phyloP scores from a whole-genome alignment of 64 coral and sea anemone species.

The Porites australiensis region DNA sequence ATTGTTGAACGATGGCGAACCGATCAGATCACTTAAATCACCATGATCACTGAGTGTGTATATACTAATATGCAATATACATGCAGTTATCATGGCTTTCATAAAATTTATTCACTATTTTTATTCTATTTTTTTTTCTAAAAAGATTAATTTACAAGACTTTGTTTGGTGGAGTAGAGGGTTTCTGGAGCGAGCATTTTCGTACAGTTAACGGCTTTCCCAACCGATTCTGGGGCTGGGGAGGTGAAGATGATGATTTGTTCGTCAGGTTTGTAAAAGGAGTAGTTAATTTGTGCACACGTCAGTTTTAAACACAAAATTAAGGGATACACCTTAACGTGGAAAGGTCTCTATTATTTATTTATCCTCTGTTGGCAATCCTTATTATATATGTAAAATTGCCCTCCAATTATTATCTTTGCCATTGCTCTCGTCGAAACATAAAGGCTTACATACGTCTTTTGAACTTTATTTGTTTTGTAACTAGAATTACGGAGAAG shows the following conservation, averaged over 20 bases:
- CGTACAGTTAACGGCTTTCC: conserved; percentile 81
- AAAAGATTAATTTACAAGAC: conserved; percentile 80
- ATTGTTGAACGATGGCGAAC: too few relatives aligned
- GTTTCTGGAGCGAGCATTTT: conserved; percentile 87
- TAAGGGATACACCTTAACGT: neutral
- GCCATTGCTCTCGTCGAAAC: neutral
- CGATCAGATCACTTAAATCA: too few relatives aligned
- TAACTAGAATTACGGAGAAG: conserved; percentile 49
- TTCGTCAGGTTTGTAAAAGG: conserved; percentile 70
- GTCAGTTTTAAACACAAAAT: neutral
- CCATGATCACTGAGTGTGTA: neutral
- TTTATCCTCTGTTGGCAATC: neutral
- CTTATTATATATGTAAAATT: too few relatives aligned
- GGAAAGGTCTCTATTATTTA: neutral
- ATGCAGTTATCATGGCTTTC: too few relatives aligned
- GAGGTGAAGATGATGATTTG: conserved; percentile 95
- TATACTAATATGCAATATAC: too few relatives aligned
- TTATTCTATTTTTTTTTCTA: neutral
- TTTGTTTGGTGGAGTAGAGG: conserved; percentile 91
- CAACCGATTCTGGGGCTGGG: conserved; percentile 98
- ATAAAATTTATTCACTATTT: neutral
- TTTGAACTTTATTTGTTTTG: neutral
- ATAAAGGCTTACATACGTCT: neutral
- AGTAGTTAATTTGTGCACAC: neutral
- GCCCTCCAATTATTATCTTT: neutral